These are phyloP conservation scores for Phylloscopus trochiloides DNA, from an alignment of 2,113 vertebrate species.

Conservation along the genomic window DNA sequence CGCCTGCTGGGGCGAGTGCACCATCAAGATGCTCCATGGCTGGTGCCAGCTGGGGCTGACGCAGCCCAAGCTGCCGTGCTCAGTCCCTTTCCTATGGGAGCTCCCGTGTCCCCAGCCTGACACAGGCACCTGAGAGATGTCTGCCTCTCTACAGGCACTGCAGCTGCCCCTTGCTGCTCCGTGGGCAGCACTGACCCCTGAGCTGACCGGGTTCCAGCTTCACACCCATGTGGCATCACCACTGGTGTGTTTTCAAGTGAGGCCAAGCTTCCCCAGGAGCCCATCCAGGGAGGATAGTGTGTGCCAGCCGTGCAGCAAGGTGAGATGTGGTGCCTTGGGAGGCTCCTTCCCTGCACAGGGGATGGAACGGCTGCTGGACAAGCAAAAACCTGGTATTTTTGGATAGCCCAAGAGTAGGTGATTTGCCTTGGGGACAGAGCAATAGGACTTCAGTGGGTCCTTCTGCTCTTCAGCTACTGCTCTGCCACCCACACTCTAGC, in stretches of 20 bases:
- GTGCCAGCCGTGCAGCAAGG: rapidly evolving
- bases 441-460: not conserved
- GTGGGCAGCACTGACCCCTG: not conserved
- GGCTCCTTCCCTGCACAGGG: not conserved
- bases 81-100: not conserved
- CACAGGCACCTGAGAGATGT: not conserved
- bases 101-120: not conserved
- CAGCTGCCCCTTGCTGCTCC: rapidly evolving
- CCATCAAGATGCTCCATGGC: not conserved
- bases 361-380: not conserved
- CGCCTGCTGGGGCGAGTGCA: not conserved
- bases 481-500: rapidly evolving
- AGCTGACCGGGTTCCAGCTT: rapidly evolving
- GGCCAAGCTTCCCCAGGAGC: not conserved
- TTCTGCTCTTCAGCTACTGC: not conserved
- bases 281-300: not conserved
- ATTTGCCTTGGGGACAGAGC: not conserved
- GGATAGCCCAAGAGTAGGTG: not conserved
- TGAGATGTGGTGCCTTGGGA: rapidly evolving
- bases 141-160: not conserved
- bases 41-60: not conserved
- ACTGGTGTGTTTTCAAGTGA: rapidly evolving
- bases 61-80: rapidly evolving
- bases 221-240: not conserved
- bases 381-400: not conserved